A percentile compares a stretch with the other conserved stretches of the same genome.
Evolutionary conservation across 2,797 vertebrate genomes (phyloP).

Genomic region (Spondyliosoma cantharus): DNA sequence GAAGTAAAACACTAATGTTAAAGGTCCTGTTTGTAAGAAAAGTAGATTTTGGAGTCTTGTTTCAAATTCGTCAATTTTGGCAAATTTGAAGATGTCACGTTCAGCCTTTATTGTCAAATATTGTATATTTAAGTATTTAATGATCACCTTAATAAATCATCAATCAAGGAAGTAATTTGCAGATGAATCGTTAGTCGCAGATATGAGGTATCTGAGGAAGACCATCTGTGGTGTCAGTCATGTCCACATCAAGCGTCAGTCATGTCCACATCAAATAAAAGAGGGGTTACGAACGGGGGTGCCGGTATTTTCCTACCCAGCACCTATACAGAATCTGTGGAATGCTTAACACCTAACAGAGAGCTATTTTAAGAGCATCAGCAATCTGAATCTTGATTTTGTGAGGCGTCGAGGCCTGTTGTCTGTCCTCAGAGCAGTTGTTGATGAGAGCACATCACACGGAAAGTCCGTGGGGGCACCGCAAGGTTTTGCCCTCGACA

Average conservation of each 20-base stretch:
- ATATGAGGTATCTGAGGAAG: not conserved
- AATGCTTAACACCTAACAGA: too few species aligned
- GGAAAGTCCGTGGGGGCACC: conserved; percentile 41
- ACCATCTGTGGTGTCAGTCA: not conserved
- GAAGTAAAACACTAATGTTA: not conserved
- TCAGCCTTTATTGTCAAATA: too few species aligned
- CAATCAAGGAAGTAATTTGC: too few species aligned
- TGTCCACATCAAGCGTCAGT: not conserved
- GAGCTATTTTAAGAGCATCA: too few species aligned
- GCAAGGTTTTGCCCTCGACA: conserved; percentile 37
- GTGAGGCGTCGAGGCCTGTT: conserved; percentile 6
- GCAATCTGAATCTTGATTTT: not conserved
- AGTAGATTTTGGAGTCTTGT: too few species aligned
- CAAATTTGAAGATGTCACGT: not conserved
- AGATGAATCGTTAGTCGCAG: not conserved
- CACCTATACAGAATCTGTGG: not conserved
- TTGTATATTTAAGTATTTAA: too few species aligned
- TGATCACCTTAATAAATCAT: too few species aligned
- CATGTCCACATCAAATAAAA: not conserved
- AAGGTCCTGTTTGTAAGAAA: too few species aligned
- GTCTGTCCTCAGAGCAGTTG: conserved; percentile 24
- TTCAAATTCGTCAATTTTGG: too few species aligned
- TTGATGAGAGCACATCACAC: conserved; percentile 10
- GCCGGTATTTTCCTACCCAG: not conserved
- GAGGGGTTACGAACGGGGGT: not conserved